phyloP scores from a whole-genome alignment of 2,113 vertebrate genomes.

The Gulo gulo region DNA sequence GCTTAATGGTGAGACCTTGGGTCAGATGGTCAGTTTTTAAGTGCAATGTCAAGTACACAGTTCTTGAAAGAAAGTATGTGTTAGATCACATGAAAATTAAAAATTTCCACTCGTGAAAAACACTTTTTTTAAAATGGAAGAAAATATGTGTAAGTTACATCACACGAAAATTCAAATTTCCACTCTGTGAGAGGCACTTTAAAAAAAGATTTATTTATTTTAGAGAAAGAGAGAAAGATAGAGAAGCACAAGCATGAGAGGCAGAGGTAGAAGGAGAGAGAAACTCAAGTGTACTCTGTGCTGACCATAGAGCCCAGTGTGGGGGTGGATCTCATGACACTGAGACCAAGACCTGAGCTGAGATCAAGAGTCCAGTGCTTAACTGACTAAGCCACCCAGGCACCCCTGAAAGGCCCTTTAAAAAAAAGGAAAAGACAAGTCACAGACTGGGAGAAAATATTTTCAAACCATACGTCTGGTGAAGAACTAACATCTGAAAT shows the following conservation, averaged over 20 bases:
- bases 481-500: not conserved
- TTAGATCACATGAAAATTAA: not conserved
- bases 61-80: not conserved
- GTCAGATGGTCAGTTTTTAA: not conserved
- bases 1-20: not conserved
- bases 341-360: not conserved
- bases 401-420: not conserved
- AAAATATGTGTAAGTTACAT: not conserved
- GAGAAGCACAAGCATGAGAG: not conserved
- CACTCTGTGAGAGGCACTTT: not conserved
- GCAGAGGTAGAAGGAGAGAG: not conserved
- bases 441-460: not conserved
- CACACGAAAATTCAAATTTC: not conserved
- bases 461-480: not conserved
- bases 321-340: not conserved
- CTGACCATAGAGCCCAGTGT: not conserved
- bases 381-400: not conserved
- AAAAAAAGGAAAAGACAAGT: not conserved
- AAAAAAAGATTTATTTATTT: not conserved
- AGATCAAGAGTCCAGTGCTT: not conserved
- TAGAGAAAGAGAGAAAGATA: not conserved
- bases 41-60: not conserved
- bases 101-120: not conserved
- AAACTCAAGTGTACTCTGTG: not conserved
- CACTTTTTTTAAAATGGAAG: not conserved